Base-by-base conservation (phyloP, 2,113 vertebrate species). In the Protobothrops mucrosquamatus region DNA sequence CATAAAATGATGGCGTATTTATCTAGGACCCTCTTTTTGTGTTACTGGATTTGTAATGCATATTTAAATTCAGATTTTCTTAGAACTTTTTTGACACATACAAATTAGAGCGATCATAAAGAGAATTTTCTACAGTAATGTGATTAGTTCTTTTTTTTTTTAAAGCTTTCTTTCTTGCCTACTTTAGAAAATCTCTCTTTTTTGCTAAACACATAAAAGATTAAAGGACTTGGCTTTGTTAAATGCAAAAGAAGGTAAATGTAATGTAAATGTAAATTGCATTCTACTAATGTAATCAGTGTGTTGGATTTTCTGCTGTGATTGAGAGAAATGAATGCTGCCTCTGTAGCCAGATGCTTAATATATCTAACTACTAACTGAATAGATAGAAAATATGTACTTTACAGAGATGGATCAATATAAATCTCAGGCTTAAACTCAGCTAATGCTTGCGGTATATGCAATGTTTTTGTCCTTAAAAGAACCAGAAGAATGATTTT, bases 1-100 rank as follows among this genome's bases (percentile, higher is more conserved):
- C 61, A 61, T 88, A 88, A 91, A 95, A 89, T 57, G 29, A 43
- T 26, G 2, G 7, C 34, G 11, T 88, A 89, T 94, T 95, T 94
- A 85, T 74, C 55, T 2, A 46, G 61, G 85, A 55, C 29, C 88
- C 46, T 61, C 89, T 59, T 52, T 92, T 95, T 90, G 6, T 64
- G 15, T 11, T 92, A 22, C 48, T 92, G 74, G 24, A 56, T 69
- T 87, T 85, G 26, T 8, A 95, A 48, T 52, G 6, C 0, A 1
- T 0, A 0, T 92, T 94, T 92, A 89, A 93, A 96, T 69, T 2
- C 0, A n/a, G 4, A 14, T 18, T 7, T 43, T 3, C 0, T 11
- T 91, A 34, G 0, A 90, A 91, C 2, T 20, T 12, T 1, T 91
- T 92, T 86, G 86, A 10, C 0, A 11, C 34, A 2, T 0, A 1